These are phyloP conservation scores for Lycodopsis pacificus DNA, from an alignment of 2,797 vertebrate species.

Conservation along the genomic window DNA sequence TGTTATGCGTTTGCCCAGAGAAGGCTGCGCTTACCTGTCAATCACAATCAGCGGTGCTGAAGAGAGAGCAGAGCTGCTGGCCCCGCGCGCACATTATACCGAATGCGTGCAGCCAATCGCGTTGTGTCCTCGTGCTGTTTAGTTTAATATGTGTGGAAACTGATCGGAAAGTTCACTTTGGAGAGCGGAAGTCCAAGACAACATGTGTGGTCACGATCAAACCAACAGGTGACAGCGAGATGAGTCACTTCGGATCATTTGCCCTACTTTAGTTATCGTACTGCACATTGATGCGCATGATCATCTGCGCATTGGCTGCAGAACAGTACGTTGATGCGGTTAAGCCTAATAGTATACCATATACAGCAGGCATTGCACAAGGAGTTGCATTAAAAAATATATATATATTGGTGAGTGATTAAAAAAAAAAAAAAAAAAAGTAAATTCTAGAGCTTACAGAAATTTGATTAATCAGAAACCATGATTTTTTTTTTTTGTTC, in stretches of 20 bases:
- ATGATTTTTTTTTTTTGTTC: background rate
- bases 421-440: too few relatives aligned
- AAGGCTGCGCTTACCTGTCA: slow-evolving; percentile 43
- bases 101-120: slow-evolving; percentile 41
- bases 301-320: background rate
- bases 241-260: slow-evolving; percentile 55
- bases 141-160: slow-evolving; percentile 34
- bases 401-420: background rate
- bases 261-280: slow-evolving; percentile 53
- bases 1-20: background rate
- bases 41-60: slow-evolving; percentile 51
- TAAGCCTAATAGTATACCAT: background rate
- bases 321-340: background rate
- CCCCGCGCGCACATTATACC: background rate
- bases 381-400: background rate
- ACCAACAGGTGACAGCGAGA: slow-evolving; percentile 61
- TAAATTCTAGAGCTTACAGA: background rate
- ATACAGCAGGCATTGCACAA: background rate
- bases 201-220: slow-evolving; percentile 31
- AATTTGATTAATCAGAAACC: background rate
- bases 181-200: slow-evolving; percentile 45
- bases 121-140: background rate
- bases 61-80: slow-evolving; percentile 35
- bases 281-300: background rate
- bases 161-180: slow-evolving; percentile 24